Percentiles rank a stretch among this genome's conserved stretches.
These are phyloP conservation scores for Atta texana DNA, from an alignment of 1,140 invertebrate genomes.

Conservation along the genomic window DNA sequence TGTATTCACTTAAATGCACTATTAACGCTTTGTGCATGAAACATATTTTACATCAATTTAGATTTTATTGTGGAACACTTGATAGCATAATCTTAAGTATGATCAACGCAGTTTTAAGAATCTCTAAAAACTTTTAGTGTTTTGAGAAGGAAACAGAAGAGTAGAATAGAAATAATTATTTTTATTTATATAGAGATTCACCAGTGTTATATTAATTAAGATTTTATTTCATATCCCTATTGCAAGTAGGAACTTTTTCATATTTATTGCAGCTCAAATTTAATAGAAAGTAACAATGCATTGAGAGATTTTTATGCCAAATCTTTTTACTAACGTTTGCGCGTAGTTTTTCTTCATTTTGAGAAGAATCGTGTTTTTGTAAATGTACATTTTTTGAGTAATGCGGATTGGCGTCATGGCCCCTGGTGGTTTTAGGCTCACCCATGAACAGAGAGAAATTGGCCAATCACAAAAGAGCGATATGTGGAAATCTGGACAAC, in stretches of 20 bases:
- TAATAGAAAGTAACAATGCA: background rate
- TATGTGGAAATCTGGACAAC: slow-evolving; percentile 88
- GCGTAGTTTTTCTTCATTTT: slow-evolving; percentile 6
- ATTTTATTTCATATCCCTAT: slow-evolving; percentile 69
- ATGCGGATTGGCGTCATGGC: slow-evolving; percentile 53
- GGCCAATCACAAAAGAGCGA: slow-evolving; percentile 89
- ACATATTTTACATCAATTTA: background rate
- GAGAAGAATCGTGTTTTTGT: slow-evolving; percentile 5
- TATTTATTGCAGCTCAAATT: slow-evolving; percentile 34
- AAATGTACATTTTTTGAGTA: slow-evolving; percentile 29
- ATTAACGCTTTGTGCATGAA: slow-evolving; percentile 31
- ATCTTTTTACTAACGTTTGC: background rate
- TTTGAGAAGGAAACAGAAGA: background rate
- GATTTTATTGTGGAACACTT: background rate
- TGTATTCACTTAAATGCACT: slow-evolving; percentile 1
- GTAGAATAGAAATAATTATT: background rate
- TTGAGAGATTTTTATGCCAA: background rate
- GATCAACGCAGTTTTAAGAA: background rate
- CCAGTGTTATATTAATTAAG: slow-evolving; percentile 46
- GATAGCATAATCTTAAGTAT: background rate
- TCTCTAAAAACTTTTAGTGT: background rate
- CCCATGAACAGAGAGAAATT: slow-evolving; percentile 92
- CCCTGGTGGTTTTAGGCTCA: slow-evolving; percentile 88
- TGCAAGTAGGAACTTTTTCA: background rate
- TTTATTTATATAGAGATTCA: slow-evolving; percentile 19